Conservation (phyloP, 2,888 invertebrate genomes). For the Exephanes ischioxanthus region DNA sequence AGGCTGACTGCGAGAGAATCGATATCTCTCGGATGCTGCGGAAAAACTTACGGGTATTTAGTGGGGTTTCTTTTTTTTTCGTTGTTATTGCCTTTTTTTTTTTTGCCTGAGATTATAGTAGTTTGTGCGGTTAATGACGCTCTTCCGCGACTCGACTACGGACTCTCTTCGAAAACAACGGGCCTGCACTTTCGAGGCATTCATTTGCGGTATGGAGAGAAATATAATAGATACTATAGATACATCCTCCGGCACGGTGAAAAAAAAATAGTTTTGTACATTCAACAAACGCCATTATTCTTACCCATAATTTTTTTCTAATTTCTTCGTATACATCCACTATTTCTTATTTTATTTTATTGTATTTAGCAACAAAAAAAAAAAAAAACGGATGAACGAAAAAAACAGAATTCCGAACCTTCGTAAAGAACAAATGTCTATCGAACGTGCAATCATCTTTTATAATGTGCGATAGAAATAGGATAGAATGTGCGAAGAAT, state of each 20-base stretch:
- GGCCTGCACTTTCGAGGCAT: constrained; percentile 5
- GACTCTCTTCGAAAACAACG: neutral
- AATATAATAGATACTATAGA: neutral
- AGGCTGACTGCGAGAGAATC: constrained; percentile 3
- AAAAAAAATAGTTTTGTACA: no score
- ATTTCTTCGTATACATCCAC: no score
- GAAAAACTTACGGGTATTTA: constrained; percentile 40
- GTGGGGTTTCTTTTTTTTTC: constrained; percentile 2
- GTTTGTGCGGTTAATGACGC: constrained; percentile 26
- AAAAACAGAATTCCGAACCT: no score
- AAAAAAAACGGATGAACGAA: no score
- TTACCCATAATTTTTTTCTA: no score
- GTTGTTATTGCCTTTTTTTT: neutral
- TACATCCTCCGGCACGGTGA: neutral
- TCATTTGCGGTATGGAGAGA: neutral
- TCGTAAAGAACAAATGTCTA: no score
- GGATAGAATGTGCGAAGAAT: neutral
- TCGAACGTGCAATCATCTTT: no score
- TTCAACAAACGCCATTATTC: no score
- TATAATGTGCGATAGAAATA: no score
- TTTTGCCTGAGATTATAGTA: constrained; percentile 15
- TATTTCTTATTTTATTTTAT: no score
- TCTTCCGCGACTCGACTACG: constrained; percentile 29
- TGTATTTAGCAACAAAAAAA: no score
- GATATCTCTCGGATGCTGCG: constrained; percentile 39